These are phyloP conservation scores for Meteorus cinctellus DNA, from an alignment of 2,888 invertebrate species.

Conservation along the genomic window DNA sequence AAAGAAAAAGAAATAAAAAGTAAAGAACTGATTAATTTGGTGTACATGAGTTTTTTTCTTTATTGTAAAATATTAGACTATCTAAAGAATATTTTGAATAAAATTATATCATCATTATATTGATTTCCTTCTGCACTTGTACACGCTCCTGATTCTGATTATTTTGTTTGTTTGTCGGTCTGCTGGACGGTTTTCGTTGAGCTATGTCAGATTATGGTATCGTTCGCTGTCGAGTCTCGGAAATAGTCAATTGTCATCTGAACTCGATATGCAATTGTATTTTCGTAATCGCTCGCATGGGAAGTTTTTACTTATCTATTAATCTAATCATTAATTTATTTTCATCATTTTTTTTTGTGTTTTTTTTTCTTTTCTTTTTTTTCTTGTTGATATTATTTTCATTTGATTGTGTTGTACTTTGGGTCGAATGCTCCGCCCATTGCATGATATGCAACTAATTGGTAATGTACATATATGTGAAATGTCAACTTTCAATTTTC, in stretches of 20 bases:
- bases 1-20: conserved; percentile 48
- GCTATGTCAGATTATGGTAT: conserved; percentile 2
- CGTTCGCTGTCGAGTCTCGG: conserved; percentile 26
- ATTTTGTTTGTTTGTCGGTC: conserved; percentile 33
- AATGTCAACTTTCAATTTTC: conserved; percentile 22
- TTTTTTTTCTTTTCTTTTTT: neutral
- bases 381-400: conserved; percentile 9
- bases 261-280: conserved; percentile 49
- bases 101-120: conserved; percentile 61
- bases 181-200: conserved; percentile 17
- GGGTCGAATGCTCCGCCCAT: conserved; percentile 69
- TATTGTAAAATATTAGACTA: conserved; percentile 66
- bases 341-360: conserved; percentile 11
- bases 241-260: conserved; percentile 34
- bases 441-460: conserved; percentile 68
- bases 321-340: conserved; percentile 14
- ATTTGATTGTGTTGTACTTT: conserved; percentile 61
- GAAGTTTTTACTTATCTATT: conserved; percentile 50
- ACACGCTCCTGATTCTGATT: conserved; percentile 46
- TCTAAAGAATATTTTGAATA: conserved; percentile 63
- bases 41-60: conserved; percentile 57
- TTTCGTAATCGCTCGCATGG: conserved; percentile 62
- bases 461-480: conserved; percentile 62
- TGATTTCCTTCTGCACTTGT: conserved; percentile 57
- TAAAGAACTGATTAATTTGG: conserved; percentile 53